Evolutionary conservation across 2,797 vertebrate species (phyloP), one percentile per base, ranked within the genome.

Genomic region (Epinephelus malabaricus): DNA sequence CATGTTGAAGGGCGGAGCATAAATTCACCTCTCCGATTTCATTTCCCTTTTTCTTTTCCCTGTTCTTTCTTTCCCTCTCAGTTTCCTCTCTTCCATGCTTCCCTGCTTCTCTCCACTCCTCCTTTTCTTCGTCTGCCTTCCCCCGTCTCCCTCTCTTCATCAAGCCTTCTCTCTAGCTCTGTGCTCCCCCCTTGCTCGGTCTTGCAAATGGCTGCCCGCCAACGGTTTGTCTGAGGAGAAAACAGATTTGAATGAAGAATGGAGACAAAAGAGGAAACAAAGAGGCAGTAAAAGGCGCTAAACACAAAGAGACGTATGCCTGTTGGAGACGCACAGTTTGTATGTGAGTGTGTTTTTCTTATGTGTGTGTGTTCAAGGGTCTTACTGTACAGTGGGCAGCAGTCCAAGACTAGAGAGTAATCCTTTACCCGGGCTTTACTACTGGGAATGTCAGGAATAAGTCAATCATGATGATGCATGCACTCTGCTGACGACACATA

Each of bases 391-490:
- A 59, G 71, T 81, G 90, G 94, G 91, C 92, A 82, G 72, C 68
- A 38, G 89, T 92, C 93, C 93, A 94, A 89, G 30, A 81, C 76
- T 54, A 66, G 79, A 84, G 89, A 86, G 87, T 93, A 94, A 93
- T 92, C 91, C 88, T 89, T 90, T 90, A 90, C 83, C 78, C 79
- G 70, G 72, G 79, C 79, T 89, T 78, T 84, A 88, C 88, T 78
- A 68, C 84, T 72, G 84, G 86, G 88, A 90, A 90, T 86, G 84
- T 89, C 88, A 85, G 83, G 83, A 92, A 92, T 84, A 85, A 92
- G 88, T 92, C 88, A 93, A 89, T 90, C 91, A 91, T 85, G 87
- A 91, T 90, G 87, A 92, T 91, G 86, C 86, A 86, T 85, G 81
- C 87, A 80, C 85, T 86, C 81, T 87, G 83, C 75, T 89, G 87